Conservation (phyloP, 1,140 invertebrate species). For the Formica exsecta region DNA sequence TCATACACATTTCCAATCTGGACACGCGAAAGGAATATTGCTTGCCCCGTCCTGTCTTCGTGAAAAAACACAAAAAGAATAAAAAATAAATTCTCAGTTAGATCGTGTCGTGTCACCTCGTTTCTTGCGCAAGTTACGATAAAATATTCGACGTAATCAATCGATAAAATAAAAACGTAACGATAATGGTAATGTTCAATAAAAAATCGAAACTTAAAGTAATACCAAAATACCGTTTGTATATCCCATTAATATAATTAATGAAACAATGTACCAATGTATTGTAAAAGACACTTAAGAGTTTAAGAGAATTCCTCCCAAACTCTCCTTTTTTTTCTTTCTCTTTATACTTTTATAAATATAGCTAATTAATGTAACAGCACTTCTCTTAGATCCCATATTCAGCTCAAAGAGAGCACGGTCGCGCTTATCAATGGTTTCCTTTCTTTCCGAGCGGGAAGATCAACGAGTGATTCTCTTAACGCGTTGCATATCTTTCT, state of each 20-base stretch:
- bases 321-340: conserved; percentile 15
- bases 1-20: background rate
- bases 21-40: conserved; percentile 8
- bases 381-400: conserved; percentile 77
- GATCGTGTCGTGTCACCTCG: background rate
- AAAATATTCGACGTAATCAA: background rate
- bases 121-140: conserved; percentile 12
- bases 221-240: conserved; percentile 25
- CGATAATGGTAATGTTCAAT: conserved; percentile 33
- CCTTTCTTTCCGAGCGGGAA: background rate
- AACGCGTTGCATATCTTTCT: background rate
- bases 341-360: conserved; percentile 69
- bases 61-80: conserved; percentile 28
- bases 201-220: conserved; percentile 47
- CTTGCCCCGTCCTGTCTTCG: background rate
- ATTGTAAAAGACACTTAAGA: conserved; percentile 56
- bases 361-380: conserved; percentile 80
- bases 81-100: conserved; percentile 5
- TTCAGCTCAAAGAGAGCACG: conserved; percentile 58
- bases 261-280: conserved; percentile 55
- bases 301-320: conserved; percentile 63
- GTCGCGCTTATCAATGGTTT: conserved; percentile 54
- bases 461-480: background rate
- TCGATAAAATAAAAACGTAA: conserved; percentile 17
- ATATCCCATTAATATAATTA: conserved; percentile 44